phyloP scores from a whole-genome alignment of 1,140 invertebrate genomes.

The Leptopilina boulardi region DNA sequence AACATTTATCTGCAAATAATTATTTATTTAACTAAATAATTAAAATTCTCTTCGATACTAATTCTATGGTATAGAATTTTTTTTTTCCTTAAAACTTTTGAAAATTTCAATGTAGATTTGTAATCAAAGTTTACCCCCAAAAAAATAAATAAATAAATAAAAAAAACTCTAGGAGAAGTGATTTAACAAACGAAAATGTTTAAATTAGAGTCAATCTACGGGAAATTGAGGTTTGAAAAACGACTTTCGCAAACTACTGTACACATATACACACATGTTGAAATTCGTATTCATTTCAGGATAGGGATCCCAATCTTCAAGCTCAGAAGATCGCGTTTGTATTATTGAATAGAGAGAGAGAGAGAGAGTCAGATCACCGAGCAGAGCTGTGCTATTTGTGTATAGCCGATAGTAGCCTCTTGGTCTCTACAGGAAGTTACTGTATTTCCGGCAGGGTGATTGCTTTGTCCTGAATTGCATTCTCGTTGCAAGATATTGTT shows the following conservation, averaged over 20 bases:
- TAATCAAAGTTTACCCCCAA: too few relatives aligned
- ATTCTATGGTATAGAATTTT: too few relatives aligned
- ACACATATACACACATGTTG: background rate
- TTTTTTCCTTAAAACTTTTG: too few relatives aligned
- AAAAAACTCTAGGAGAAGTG: too few relatives aligned
- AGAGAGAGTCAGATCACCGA: background rate
- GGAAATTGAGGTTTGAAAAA: background rate
- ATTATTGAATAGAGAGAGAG: conserved; percentile 34
- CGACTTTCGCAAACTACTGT: background rate
- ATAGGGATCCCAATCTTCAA: background rate
- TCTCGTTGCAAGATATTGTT: conserved; percentile 40
- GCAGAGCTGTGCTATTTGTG: conserved; percentile 20
- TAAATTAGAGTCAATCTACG: background rate
- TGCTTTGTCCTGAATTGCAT: conserved; percentile 53
- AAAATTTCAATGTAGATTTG: too few relatives aligned
- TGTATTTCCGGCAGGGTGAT: conserved; percentile 55
- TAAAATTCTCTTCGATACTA: too few relatives aligned
- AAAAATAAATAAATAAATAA: too few relatives aligned
- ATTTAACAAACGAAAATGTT: background rate
- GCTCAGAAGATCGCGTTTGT: background rate
- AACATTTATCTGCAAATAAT: too few relatives aligned
- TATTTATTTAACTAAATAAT: too few relatives aligned
- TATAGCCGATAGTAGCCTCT: conserved; percentile 3
- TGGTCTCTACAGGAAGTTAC: conserved; percentile 45
- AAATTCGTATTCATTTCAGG: conserved; percentile 12